phyloP scores from a whole-genome alignment of 2,113 vertebrate species.

The Strigops habroptila region DNA sequence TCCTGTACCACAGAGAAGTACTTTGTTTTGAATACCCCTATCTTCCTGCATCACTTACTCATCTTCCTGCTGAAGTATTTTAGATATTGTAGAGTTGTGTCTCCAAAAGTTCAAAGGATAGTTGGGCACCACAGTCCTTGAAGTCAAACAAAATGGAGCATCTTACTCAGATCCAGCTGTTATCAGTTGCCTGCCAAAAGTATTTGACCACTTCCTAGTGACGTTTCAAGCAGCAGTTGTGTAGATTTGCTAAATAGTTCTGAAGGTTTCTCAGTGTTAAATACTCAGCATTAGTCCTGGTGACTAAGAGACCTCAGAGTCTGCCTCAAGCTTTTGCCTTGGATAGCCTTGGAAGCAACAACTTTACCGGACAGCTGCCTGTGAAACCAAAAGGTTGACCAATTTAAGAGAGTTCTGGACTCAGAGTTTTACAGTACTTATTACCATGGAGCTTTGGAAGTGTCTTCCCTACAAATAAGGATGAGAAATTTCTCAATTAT shows the following conservation, averaged over 20 bases:
- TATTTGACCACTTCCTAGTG: background rate
- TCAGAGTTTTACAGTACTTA: background rate
- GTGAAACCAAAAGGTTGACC: background rate
- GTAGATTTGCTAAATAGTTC: background rate
- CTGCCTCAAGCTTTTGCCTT: background rate
- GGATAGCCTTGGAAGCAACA: background rate
- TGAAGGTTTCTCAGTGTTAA: background rate
- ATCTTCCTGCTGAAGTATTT: constrained; percentile 40
- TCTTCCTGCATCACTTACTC: constrained; percentile 39
- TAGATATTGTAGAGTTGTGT: background rate
- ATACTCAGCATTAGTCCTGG: background rate
- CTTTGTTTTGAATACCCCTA: background rate
- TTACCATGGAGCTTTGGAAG: background rate
- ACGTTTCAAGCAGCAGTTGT: background rate
- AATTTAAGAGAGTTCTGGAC: background rate
- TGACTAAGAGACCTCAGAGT: background rate
- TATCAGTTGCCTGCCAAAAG: background rate
- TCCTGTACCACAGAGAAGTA: background rate
- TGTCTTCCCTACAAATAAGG: background rate
- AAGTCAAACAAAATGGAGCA: constrained; percentile 5
- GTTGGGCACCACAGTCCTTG: background rate
- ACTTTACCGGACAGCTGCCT: background rate
- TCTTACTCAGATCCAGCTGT: constrained; percentile 1
- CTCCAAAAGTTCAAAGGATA: constrained; percentile 25
- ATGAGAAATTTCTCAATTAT: background rate